Conservation (phyloP, 2,888 invertebrate genomes). For the Stratiomys singularior region DNA sequence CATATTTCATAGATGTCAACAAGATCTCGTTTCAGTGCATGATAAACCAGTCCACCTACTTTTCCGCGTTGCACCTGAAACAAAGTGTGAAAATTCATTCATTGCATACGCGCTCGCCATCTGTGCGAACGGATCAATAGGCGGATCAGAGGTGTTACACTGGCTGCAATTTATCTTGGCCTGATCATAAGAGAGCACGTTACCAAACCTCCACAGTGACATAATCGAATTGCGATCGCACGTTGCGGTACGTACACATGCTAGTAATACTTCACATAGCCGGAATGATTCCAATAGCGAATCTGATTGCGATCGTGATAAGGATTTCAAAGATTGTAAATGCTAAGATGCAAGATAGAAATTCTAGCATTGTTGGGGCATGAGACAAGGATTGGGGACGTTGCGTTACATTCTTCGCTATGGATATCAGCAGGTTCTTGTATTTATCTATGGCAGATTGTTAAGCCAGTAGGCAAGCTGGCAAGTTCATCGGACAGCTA, state of each 20-base stretch:
- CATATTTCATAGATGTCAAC: constrained; percentile 30
- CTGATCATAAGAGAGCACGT: constrained; percentile 7
- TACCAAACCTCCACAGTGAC: background rate
- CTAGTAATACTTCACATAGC: constrained; percentile 18
- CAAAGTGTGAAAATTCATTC: constrained; percentile 35
- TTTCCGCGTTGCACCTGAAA: constrained; percentile 34
- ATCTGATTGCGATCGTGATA: constrained; percentile 23
- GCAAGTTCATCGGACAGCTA: constrained; percentile 20
- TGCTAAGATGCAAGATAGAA: constrained; percentile 13
- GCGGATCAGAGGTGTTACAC: constrained; percentile 15
- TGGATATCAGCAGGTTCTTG: no score
- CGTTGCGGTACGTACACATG: background rate
- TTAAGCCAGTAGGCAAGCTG: no score
- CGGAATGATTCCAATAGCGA: constrained; percentile 23
- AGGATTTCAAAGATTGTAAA: constrained; percentile 29
- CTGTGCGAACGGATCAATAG: background rate
- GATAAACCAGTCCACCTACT: constrained; percentile 31
- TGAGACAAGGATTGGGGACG: background rate
- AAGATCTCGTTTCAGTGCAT: constrained; percentile 20
- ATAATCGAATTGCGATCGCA: background rate
- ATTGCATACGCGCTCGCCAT: background rate
- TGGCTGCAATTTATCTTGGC: constrained; percentile 20
- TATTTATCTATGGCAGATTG: no score
- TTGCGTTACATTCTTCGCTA: no score
- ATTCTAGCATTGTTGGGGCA: background rate